Conservation (phyloP, 2,113 vertebrate species). For the Herpetotheres cachinnans region DNA sequence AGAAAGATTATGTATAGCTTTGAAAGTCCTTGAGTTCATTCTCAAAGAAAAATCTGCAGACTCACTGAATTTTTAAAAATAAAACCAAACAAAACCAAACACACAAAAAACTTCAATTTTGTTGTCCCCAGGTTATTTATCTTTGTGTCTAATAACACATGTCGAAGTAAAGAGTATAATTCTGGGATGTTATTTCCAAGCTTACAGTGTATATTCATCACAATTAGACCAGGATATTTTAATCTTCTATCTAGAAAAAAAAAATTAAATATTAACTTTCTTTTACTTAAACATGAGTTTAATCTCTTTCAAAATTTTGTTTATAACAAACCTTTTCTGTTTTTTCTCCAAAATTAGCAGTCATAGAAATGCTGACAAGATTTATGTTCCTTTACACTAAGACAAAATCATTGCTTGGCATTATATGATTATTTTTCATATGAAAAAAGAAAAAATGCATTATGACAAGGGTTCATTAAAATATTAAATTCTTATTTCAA, state of each 20-base stretch:
- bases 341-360: neutral
- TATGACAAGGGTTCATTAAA: neutral
- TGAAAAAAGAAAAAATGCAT: neutral
- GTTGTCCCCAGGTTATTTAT: neutral
- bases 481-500: neutral
- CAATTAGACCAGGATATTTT: neutral
- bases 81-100: neutral
- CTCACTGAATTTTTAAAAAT: neutral
- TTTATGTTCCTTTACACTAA: neutral
- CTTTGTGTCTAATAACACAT: neutral
- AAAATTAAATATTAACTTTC: neutral
- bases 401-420: neutral
- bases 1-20: neutral
- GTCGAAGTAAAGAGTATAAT: neutral
- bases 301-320: neutral
- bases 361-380: neutral
- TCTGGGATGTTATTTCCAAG: neutral
- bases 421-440: neutral
- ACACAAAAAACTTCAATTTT: neutral
- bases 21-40: neutral
- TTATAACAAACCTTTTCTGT: neutral
- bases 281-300: neutral
- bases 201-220: neutral
- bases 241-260: neutral
- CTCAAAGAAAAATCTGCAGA: neutral